Evolutionary conservation across 2,797 vertebrate species (phyloP).

Genomic region (Onychomys leucogaster): DNA sequence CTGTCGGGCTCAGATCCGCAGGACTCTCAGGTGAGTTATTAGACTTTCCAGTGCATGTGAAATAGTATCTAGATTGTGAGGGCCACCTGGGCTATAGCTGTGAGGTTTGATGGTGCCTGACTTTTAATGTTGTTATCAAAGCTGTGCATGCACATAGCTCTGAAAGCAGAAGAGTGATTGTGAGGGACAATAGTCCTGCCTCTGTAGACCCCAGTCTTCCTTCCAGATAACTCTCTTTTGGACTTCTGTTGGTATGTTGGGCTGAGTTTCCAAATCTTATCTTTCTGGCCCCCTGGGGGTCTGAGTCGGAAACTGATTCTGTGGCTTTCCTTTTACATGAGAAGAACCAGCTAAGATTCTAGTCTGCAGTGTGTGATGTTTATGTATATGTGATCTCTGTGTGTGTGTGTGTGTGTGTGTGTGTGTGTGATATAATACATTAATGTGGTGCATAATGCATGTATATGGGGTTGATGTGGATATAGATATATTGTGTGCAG

Average conservation of each 20-base stretch:
- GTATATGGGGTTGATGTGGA: neutral
- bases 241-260: neutral
- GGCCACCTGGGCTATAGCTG: neutral
- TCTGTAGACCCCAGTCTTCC: neutral
- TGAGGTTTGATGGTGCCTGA: conserved; percentile 46
- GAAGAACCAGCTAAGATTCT: neutral
- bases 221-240: neutral
- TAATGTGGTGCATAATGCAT: neutral
- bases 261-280: neutral
- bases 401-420: neutral
- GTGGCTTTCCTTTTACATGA: neutral
- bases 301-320: neutral
- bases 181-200: neutral
- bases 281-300: neutral
- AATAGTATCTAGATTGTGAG: conserved; percentile 6
- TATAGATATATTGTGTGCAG: neutral
- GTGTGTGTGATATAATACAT: neutral
- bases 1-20: neutral
- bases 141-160: neutral
- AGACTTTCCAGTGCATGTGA: conserved; percentile 28
- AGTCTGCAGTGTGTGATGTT: neutral
- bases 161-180: neutral
- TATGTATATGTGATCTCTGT: neutral
- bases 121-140: conserved; percentile 56
- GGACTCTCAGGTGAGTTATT: conserved; percentile 24